phyloP scores from a whole-genome alignment of 2,113 vertebrate genomes.

The Bufo bufo region DNA sequence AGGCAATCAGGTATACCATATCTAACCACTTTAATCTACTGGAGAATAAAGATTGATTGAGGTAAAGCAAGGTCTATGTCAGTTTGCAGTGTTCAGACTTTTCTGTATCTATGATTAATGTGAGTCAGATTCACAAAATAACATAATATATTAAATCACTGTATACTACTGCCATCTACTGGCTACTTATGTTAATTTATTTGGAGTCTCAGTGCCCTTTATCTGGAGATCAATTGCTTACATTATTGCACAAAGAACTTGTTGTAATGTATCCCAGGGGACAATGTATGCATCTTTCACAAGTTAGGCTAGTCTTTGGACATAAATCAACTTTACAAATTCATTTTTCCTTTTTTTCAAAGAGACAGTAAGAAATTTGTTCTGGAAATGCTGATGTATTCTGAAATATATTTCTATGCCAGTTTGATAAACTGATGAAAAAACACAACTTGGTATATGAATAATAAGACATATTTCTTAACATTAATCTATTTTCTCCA shows the following conservation, averaged over 20 bases:
- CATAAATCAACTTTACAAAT: conserved; percentile 43
- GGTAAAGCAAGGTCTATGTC: conserved; percentile 72
- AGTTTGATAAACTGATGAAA: neutral
- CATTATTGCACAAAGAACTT: conserved; percentile 32
- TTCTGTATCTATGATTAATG: conserved; percentile 66
- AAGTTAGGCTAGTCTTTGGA: conserved; percentile 17
- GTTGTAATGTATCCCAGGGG: conserved; percentile 45
- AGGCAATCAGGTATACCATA: conserved; percentile 68
- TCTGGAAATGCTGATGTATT: neutral
- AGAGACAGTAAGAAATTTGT: conserved; percentile 4
- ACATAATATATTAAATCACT: conserved; percentile 55
- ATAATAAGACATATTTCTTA: neutral
- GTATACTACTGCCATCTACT: conserved; percentile 72
- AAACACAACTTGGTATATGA: neutral
- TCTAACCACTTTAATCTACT: conserved; percentile 70
- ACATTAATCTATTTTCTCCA: neutral
- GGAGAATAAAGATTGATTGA: conserved; percentile 75
- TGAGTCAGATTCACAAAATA: conserved; percentile 26
- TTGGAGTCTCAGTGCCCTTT: conserved; percentile 14
- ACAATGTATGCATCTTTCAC: conserved; percentile 30
- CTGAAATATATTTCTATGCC: neutral
- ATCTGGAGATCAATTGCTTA: conserved; percentile 43
- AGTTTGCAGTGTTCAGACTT: conserved; percentile 65
- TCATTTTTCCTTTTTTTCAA: neutral
- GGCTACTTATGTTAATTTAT: conserved; percentile 52